Conservation (phyloP, 2,113 vertebrate genomes). For the Psilopogon haemacephalus region DNA sequence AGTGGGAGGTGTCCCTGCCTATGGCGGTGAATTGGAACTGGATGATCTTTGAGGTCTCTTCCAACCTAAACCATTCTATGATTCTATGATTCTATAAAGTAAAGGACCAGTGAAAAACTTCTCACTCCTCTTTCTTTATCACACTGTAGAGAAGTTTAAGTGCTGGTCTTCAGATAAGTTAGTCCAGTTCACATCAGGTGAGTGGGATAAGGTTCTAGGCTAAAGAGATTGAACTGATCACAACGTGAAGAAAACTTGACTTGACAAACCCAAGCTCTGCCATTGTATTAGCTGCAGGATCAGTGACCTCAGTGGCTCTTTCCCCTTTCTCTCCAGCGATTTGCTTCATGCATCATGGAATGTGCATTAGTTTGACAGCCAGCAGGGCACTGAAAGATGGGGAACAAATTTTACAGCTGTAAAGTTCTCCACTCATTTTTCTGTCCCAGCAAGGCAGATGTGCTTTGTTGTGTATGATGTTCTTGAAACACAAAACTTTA, state of each 20-base stretch:
- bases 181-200: neutral
- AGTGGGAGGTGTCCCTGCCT: no score
- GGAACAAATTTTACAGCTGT: neutral
- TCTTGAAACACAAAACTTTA: neutral
- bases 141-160: neutral
- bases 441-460: neutral
- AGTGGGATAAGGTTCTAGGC: neutral
- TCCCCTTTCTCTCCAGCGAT: constrained; percentile 21
- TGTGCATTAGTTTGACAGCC: constrained; percentile 37
- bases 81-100: no score
- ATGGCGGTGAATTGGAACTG: no score
- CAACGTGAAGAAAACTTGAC: constrained; percentile 38
- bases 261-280: constrained; percentile 28
- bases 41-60: no score
- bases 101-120: neutral
- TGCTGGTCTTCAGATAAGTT: neutral
- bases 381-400: neutral
- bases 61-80: no score
- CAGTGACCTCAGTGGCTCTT: constrained; percentile 16
- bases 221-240: neutral
- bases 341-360: constrained; percentile 19
- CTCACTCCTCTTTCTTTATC: neutral
- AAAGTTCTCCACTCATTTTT: neutral
- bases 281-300: neutral
- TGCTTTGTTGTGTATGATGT: neutral